Evolutionary conservation across 2,888 invertebrate genomes (phyloP).

Genomic region (Pseudococcus longispinus): DNA sequence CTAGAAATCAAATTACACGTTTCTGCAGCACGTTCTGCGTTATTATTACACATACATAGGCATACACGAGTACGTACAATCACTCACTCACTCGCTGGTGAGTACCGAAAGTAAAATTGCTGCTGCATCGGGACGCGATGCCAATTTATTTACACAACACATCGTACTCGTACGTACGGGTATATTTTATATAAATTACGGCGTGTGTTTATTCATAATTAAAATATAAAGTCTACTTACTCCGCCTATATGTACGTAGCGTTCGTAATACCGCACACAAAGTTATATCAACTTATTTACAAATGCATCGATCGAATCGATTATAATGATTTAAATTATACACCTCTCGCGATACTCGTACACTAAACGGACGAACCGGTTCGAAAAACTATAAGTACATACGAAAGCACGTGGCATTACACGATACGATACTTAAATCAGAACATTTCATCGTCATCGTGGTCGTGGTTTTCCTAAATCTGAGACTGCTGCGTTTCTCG

Average conservation of each 20-base stretch:
- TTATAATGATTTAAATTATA: not conserved
- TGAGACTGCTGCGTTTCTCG: not conserved
- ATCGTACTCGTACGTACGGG: not conserved
- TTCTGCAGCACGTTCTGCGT: slow-evolving; percentile 41
- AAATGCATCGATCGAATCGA: not conserved
- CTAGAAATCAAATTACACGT: slow-evolving; percentile 50
- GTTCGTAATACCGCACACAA: not conserved
- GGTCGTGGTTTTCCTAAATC: slow-evolving; percentile 27
- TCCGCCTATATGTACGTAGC: not conserved
- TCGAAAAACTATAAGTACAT: not conserved
- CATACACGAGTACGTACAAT: not conserved
- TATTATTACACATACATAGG: not conserved
- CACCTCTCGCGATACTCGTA: not conserved
- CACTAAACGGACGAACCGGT: not conserved
- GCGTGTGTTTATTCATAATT: not conserved
- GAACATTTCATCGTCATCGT: not conserved
- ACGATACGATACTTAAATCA: not conserved
- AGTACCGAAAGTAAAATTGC: slow-evolving; percentile 25
- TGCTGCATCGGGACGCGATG: slow-evolving; percentile 10
- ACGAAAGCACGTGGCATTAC: not conserved
- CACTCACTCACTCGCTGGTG: not conserved
- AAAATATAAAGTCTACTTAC: not conserved
- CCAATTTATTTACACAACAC: slow-evolving; percentile 1
- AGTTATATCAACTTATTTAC: no score
- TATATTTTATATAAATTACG: slow-evolving; percentile 2